Conservation (phyloP, 1,140 invertebrate genomes). For the Oppia nitens region DNA sequence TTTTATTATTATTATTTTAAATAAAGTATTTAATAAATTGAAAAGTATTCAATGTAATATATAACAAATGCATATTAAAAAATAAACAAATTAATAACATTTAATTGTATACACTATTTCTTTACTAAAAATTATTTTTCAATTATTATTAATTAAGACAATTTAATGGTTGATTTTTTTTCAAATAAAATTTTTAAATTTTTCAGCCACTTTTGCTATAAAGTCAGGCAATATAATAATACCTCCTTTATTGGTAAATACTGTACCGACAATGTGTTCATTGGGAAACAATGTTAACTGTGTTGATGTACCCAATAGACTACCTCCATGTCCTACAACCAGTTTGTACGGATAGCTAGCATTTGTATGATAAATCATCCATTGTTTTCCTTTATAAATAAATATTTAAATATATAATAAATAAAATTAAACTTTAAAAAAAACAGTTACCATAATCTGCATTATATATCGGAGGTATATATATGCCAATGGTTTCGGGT, state of each 20-base stretch:
- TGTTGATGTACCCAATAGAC: not conserved
- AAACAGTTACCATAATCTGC: not conserved
- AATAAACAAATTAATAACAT: too few relatives aligned
- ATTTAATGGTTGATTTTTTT: not conserved
- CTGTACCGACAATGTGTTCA: constrained; percentile 1
- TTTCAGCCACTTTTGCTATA: not conserved
- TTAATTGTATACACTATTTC: too few relatives aligned
- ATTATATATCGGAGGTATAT: not conserved
- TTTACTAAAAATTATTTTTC: too few relatives aligned
- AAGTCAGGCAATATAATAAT: not conserved
- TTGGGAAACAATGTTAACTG: not conserved
- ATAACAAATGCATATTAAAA: too few relatives aligned
- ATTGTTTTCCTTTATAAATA: not conserved
- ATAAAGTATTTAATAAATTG: too few relatives aligned
- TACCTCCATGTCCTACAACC: not conserved
- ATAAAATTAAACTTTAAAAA: not conserved
- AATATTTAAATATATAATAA: not conserved
- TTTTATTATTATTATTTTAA: too few relatives aligned
- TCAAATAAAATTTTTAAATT: not conserved
- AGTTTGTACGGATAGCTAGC: not conserved
- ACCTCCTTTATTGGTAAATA: not conserved
- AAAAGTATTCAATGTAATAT: too few relatives aligned
- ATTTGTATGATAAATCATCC: not conserved
- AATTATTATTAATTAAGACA: too few relatives aligned
- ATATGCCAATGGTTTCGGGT: not conserved